A percentile compares a stretch with the other conserved stretches of the same genome.
Conservation (phyloP, 2,888 invertebrate genomes). For the Eubasilissa splendida region DNA sequence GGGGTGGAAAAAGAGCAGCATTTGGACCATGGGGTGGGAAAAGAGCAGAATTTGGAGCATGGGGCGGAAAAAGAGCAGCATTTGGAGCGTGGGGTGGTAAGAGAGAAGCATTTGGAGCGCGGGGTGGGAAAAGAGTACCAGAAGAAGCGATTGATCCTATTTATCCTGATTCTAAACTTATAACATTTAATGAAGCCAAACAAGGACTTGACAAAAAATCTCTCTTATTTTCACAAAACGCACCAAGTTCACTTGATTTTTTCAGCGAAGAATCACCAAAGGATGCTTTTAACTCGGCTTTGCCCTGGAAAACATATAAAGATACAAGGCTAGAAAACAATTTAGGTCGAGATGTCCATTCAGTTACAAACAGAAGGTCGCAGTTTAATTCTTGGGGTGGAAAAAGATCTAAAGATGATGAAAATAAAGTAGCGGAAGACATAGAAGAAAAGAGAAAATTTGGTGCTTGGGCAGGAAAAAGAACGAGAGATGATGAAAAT, state of each 20-base stretch:
- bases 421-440: no score
- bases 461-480: no score
- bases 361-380: slow-evolving; percentile 25
- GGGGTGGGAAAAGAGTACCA: slow-evolving; percentile 26
- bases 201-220: no score
- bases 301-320: slow-evolving; percentile 15
- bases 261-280: not conserved
- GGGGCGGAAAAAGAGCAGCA: slow-evolving; percentile 50
- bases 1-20: slow-evolving; percentile 50
- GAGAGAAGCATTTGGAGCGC: slow-evolving; percentile 37
- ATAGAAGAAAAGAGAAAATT: no score
- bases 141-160: not conserved
- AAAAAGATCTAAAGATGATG: slow-evolving; percentile 9
- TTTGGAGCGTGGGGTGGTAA: slow-evolving; percentile 24
- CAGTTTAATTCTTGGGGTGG: slow-evolving; percentile 47
- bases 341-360: not conserved
- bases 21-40: slow-evolving; percentile 49
- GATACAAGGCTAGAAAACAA: not conserved
- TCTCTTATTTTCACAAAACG: not conserved
- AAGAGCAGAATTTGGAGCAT: slow-evolving; percentile 43
- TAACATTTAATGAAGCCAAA: not conserved
- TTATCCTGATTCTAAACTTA: not conserved
- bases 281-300: slow-evolving; percentile 4
- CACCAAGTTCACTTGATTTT: not conserved
- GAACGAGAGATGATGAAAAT: no score